phyloP scores from a whole-genome alignment of 1,140 invertebrate genomes.

The Pseudomyrmex dendroicus region DNA sequence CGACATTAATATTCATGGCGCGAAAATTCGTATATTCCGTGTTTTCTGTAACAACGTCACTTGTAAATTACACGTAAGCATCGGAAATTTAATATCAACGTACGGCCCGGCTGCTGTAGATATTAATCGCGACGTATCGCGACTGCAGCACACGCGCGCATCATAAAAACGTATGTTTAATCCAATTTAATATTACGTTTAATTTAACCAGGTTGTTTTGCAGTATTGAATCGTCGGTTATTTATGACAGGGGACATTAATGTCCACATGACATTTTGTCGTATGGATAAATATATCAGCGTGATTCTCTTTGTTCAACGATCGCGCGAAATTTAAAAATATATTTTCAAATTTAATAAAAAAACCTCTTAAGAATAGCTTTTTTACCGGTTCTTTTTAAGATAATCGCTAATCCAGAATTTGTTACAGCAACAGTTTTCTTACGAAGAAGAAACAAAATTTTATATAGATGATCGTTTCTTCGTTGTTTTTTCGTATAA shows the following conservation, averaged over 20 bases:
- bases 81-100: conserved; percentile 55
- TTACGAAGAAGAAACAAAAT: background rate
- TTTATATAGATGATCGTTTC: background rate
- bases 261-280: conserved; percentile 10
- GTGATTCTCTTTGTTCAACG: background rate
- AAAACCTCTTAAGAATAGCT: background rate
- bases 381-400: background rate
- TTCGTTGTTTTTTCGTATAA: background rate
- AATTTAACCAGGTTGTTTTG: conserved; percentile 38
- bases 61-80: conserved; percentile 59
- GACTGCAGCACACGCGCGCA: background rate
- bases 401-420: background rate
- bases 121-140: conserved; percentile 54
- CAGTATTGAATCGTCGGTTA: conserved; percentile 32
- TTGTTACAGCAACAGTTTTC: background rate
- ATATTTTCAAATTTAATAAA: no score
- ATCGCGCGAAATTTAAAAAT: background rate
- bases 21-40: conserved; percentile 55
- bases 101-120: conserved; percentile 24
- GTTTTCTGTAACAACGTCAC: conserved; percentile 57
- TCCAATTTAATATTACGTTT: conserved; percentile 49
- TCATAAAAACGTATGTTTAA: conserved; percentile 47
- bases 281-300: background rate
- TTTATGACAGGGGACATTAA: conserved; percentile 33
- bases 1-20: conserved; percentile 59